Conservation (phyloP, 2,888 invertebrate species). For the Mactromeris polynyma region DNA sequence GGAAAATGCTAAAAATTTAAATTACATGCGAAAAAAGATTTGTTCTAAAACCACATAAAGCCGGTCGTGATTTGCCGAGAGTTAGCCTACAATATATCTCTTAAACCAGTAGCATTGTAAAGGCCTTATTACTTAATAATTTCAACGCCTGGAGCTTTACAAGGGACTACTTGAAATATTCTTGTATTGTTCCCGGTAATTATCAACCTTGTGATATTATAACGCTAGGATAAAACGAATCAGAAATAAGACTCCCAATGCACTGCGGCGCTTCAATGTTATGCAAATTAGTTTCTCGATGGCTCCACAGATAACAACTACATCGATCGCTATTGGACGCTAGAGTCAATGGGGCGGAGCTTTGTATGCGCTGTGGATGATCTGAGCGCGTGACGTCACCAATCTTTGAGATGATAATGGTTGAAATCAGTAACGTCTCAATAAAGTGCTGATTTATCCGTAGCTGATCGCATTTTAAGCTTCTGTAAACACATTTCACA, state of each 20-base stretch:
- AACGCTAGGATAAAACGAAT: conserved; percentile 55
- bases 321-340: conserved; percentile 54
- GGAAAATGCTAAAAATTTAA: conserved; percentile 22
- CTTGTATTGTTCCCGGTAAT: conserved; percentile 63
- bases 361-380: conserved; percentile 53
- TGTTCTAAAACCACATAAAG: conserved; percentile 41
- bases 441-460: conserved; percentile 72
- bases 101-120: conserved; percentile 42
- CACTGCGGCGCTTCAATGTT: conserved; percentile 38
- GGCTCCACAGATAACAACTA: conserved; percentile 32
- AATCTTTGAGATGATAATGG: conserved; percentile 63
- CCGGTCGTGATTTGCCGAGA: conserved; percentile 41
- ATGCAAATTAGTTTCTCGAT: conserved; percentile 62
- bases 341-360: conserved; percentile 49
- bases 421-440: conserved; percentile 61
- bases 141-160: conserved; percentile 49
- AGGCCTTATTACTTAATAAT: conserved; percentile 42
- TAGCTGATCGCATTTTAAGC: conserved; percentile 72
- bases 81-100: conserved; percentile 45
- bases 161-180: conserved; percentile 51
- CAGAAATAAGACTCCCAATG: conserved; percentile 52
- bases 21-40: conserved; percentile 33
- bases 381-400: conserved; percentile 65
- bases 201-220: conserved; percentile 57
- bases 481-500: conserved; percentile 72